phyloP scores from a whole-genome alignment of 2,797 vertebrate genomes.

The Cuculus canorus region DNA sequence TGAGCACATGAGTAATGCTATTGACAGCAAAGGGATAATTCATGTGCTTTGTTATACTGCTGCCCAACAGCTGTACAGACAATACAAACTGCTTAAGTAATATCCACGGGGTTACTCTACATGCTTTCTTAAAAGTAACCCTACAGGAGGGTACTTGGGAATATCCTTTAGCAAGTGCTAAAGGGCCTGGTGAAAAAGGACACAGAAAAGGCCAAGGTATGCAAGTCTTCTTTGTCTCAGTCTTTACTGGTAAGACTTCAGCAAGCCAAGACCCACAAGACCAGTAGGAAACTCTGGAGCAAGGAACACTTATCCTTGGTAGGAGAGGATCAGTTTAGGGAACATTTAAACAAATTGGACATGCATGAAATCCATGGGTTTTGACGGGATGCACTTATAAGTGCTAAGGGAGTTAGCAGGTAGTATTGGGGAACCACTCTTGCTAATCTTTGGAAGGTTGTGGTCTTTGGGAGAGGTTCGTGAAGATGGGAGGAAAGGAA shows the following conservation, averaged over 20 bases:
- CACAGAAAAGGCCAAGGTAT: neutral
- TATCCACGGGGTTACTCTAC: neutral
- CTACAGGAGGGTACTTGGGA: neutral
- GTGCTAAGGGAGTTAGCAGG: neutral
- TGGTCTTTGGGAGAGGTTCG: neutral
- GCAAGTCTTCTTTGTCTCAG: neutral
- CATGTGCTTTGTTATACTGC: neutral
- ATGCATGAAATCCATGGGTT: neutral
- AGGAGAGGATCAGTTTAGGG: neutral
- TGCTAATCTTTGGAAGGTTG: neutral
- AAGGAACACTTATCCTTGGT: neutral
- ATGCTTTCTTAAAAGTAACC: neutral
- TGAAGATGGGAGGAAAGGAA: neutral
- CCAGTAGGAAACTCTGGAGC: neutral
- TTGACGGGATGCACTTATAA: neutral
- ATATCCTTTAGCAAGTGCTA: neutral
- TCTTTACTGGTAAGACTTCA: neutral
- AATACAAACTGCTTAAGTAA: neutral
- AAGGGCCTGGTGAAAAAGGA: neutral
- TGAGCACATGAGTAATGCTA: neutral
- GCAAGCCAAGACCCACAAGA: neutral
- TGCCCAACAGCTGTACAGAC: neutral
- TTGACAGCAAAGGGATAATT: neutral
- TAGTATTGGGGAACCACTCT: neutral
- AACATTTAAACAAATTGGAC: neutral